A percentile compares a stretch with the other conserved stretches of the same genome.
phyloP scores from a whole-genome alignment of 2,113 vertebrate genomes.

The Otis tarda region DNA sequence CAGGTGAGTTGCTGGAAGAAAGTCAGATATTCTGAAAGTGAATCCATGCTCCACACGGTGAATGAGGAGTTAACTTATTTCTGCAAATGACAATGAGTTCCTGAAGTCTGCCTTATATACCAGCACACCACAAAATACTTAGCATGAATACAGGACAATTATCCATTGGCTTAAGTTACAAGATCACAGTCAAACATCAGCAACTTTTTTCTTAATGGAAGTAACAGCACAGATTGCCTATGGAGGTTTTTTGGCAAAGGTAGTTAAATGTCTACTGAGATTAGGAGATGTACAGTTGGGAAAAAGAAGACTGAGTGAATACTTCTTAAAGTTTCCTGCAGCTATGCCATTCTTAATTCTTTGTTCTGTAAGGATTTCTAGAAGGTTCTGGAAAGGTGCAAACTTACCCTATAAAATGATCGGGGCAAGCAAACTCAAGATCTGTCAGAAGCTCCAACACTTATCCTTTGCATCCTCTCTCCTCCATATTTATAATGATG shows the following conservation, averaged over 20 bases:
- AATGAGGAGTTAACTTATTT: fast-evolving
- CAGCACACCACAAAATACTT: not conserved
- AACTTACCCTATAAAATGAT: not conserved
- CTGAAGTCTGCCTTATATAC: not conserved
- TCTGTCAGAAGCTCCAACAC: not conserved
- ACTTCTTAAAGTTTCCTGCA: not conserved
- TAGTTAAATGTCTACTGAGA: not conserved
- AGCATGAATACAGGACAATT: not conserved
- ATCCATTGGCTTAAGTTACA: not conserved
- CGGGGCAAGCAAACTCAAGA: not conserved
- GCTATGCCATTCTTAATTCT: not conserved
- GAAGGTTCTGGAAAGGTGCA: not conserved
- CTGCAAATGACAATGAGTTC: fast-evolving
- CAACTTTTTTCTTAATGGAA: not conserved
- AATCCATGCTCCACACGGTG: fast-evolving
- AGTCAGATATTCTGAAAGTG: not conserved
- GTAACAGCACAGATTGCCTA: not conserved
- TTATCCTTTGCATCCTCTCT: not conserved
- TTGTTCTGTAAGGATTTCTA: not conserved
- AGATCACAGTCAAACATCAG: not conserved
- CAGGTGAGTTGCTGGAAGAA: not conserved
- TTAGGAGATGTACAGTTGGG: not conserved
- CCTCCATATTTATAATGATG: not conserved
- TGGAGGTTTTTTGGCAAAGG: not conserved
- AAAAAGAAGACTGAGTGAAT: not conserved